Evolutionary conservation across 2,797 vertebrate species (phyloP), one percentile per base, ranked within the genome.

Genomic region (Melanotaenia parkinsoni): DNA sequence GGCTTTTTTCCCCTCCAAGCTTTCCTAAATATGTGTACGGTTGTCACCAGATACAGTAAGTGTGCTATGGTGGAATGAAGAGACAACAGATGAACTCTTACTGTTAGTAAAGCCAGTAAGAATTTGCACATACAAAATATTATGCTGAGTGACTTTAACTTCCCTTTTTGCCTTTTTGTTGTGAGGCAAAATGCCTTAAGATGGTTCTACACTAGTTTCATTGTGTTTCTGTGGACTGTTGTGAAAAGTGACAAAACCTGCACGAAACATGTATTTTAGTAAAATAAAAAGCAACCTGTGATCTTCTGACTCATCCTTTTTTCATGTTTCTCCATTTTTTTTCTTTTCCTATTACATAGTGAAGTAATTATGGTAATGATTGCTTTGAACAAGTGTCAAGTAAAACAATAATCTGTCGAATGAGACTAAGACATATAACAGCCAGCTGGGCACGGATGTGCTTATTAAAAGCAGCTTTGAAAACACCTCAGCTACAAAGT

Each of bases 251-350:
- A 85, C 66, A 79, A 78, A 65, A 72, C 67, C 58, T 91, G 91
- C 91, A 92, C 89, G 90, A 86, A 85, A 86, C 57, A 45, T 88
- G 88, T 89, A 81, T 91, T 91, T 91, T 91, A 88, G 83, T 90
- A 86, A 82, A 90, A 90, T 91, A 90, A 91, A 90, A 93, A 79
- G 63, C 69, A 78, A 82, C 54, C 43, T 87, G 88, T 86, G 77
- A 83, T 77, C 63, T 82, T 32, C 14, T 8, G 40, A 47, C 50
- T 80, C 45, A 2, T 64, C 22, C 57, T 62, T 56, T 67, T 38
- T 75, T 76, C n/a, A 12, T 0, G 8, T 13, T 16, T 35, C 7
- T 57, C 0, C 11, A 22, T 2, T 18, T 53, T 22, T 0, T 33
- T 53, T 28, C 4, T 20, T 30, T 30, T 20, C 26, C 30, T 13